phyloP scores from a whole-genome alignment of 1,140 invertebrate genomes.

The Drosophila micromelanica region DNA sequence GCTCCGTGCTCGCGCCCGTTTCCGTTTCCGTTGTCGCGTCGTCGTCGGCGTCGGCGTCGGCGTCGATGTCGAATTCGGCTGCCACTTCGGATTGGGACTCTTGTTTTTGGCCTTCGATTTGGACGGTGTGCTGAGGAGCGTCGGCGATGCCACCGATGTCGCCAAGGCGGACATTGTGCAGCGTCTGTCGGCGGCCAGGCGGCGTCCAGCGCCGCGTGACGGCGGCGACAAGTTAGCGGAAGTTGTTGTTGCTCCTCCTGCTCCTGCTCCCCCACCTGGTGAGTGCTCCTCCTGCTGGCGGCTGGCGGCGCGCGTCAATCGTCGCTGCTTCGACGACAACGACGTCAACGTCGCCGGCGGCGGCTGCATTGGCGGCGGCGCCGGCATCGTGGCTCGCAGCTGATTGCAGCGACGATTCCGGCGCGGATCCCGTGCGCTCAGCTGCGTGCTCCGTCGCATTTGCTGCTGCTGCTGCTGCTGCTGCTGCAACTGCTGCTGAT shows the following conservation, averaged over 20 bases:
- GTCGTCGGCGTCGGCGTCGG: neutral
- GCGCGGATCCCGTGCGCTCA: slow-evolving; percentile 86
- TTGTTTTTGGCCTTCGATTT: too few species aligned
- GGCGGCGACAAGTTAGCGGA: neutral
- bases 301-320: slow-evolving; percentile 55
- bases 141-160: too few species aligned
- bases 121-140: too few species aligned
- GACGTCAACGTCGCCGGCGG: neutral
- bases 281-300: slow-evolving; percentile 23
- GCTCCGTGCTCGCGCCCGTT: too few species aligned
- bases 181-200: too few species aligned
- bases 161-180: too few species aligned
- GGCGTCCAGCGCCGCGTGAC: too few species aligned
- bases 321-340: slow-evolving; percentile 40
- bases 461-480: neutral
- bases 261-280: neutral
- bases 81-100: too few species aligned
- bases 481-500: neutral
- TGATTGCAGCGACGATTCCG: slow-evolving; percentile 57
- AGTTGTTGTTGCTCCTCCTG: neutral
- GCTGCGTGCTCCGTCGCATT: slow-evolving; percentile 18
- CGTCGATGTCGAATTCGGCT: neutral
- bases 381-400: slow-evolving; percentile 62
- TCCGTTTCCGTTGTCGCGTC: too few species aligned
- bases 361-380: slow-evolving; percentile 20